Evolutionary conservation across 2,113 vertebrate genomes (phyloP), one percentile per base, ranked within the genome.

Genomic region (Hippopotamus amphibius): DNA sequence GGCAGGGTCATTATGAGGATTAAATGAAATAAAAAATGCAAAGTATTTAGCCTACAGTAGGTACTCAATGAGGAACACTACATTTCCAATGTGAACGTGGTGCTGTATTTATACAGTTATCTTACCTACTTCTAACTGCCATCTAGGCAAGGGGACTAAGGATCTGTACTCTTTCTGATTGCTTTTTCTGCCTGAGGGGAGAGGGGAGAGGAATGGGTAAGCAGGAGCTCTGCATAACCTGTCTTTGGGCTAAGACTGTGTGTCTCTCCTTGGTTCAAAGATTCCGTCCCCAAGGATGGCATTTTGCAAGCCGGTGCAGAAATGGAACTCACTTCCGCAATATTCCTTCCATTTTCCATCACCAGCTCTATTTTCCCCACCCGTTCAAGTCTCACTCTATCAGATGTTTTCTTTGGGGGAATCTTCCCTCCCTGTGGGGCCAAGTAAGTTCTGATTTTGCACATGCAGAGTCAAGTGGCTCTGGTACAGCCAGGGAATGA

Each of bases 401-500:
- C 91, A 81, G 79, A 96, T 93, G 90, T 93, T 93, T 90, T 93
- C 79, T 96, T 61, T 79, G 48, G 90, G 91, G 61, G 69, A 84
- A 53, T 19, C 65, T 87, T 81, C 63, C 90, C 71, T 97, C 77
- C 50, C 80, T 57, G 43, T 37, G 50, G 81, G 86, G 21, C 83
- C 69, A 13, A 96, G 79, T 28, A 72, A 82, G 50, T 71, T 86
- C 68, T 83, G 82, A 92, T 90, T 96, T 97, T 97, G 97, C 96
- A 96, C 88, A 96, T 37, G 57, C 95, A 92, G 80, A 97, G 96
- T 95, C 95, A 87, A 97, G 91, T 79, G 93, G 82, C 53, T 84
- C 68, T 68, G 65, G 89, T 82, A 71, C 74, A 95, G 90, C 93
- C 90, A 28, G 55, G 22, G 87, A 28, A 97, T 97, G 96, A 97